These are phyloP conservation scores for Xyrauchen texanus DNA, from an alignment of 2,113 vertebrate genomes.

Conservation along the genomic window DNA sequence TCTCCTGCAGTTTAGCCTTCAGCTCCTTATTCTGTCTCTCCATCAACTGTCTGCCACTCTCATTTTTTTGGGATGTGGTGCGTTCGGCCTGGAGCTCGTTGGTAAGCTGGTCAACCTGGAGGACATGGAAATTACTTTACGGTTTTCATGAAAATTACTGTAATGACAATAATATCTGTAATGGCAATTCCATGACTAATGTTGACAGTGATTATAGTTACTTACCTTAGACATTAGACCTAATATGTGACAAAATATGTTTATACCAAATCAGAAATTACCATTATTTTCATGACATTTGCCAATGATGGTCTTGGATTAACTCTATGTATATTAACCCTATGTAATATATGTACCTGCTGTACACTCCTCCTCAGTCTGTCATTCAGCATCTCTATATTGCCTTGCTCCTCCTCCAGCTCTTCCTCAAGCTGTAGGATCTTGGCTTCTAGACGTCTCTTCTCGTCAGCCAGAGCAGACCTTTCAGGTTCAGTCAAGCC, in stretches of 20 bases:
- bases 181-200: no score
- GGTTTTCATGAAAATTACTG: neutral
- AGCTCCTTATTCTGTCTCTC: slow-evolving; percentile 98
- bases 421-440: slow-evolving; percentile 96
- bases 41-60: slow-evolving; percentile 89
- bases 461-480: slow-evolving; percentile 91
- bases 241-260: no score
- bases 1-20: slow-evolving; percentile 91
- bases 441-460: slow-evolving; percentile 91
- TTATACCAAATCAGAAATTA: no score
- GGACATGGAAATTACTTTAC: neutral
- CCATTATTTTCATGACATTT: no score
- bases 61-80: slow-evolving; percentile 87
- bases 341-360: slow-evolving; percentile 79
- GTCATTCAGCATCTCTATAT: slow-evolving; percentile 91
- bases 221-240: no score
- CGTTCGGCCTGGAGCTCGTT: slow-evolving; percentile 89
- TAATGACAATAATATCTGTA: no score
- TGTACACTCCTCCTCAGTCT: slow-evolving; percentile 89
- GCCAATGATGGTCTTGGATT: neutral
- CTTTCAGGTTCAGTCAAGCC: slow-evolving; percentile 62
- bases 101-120: slow-evolving; percentile 87
- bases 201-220: no score
- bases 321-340: neutral
- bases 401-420: slow-evolving; percentile 94